phyloP scores from a whole-genome alignment of 2,113 vertebrate genomes.

The Neotoma lepida region DNA sequence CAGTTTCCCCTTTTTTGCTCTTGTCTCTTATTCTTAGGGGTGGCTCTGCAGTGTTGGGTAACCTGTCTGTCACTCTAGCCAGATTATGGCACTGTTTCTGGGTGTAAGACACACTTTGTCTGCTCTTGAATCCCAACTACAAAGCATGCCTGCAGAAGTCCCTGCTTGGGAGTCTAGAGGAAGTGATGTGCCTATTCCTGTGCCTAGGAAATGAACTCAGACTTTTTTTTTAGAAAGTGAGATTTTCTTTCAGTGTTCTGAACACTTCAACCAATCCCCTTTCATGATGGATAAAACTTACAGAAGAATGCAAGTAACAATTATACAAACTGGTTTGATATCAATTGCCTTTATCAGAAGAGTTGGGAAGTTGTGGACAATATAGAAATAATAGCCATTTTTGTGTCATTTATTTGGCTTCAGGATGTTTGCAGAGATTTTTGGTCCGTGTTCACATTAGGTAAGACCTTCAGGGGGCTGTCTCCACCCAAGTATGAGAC shows the following conservation, averaged over 20 bases:
- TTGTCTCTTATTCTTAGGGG: background rate
- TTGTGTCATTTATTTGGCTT: background rate
- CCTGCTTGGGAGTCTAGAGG: background rate
- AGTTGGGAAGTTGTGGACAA: background rate
- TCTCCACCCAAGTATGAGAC: background rate
- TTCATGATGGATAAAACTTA: background rate
- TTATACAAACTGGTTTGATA: background rate
- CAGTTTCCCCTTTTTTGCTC: slow-evolving; percentile 4
- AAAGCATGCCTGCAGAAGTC: background rate
- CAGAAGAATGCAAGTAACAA: slow-evolving; percentile 4
- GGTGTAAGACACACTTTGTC: background rate
- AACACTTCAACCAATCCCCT: slow-evolving; percentile 28
- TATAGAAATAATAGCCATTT: slow-evolving; percentile 16
- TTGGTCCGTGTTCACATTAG: background rate
- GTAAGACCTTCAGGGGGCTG: background rate
- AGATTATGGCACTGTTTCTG: background rate
- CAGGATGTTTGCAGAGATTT: background rate
- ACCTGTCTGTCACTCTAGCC: background rate
- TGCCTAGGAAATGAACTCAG: background rate
- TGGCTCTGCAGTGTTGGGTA: background rate
- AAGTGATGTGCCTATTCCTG: background rate
- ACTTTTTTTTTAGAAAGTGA: background rate
- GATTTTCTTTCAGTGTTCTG: background rate
- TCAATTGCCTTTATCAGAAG: background rate
- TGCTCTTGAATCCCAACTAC: background rate